Base-by-base conservation (phyloP, 2,888 invertebrate genomes). In the Gerosis bhagava region DNA sequence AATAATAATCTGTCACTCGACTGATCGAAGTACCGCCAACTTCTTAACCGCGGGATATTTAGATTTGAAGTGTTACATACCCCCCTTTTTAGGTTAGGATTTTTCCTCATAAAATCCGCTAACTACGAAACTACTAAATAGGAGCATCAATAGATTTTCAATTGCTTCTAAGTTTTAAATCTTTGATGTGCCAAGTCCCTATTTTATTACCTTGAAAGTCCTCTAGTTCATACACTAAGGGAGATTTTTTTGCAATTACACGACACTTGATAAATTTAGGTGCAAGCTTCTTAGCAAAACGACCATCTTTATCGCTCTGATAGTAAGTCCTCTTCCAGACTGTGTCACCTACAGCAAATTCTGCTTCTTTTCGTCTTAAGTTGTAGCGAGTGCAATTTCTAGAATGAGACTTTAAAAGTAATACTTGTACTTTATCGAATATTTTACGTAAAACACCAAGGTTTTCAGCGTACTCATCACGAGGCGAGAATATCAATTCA, bases 211-310 rank as follows among this genome's bases (percentile, higher is more conserved):
- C 29, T 2, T 3, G 6, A 4, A 52, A 50, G 21, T 58, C 56
- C 22, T 47, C 35, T 3, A 58, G 24, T 0, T 28, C 51, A 22
- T 60, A 60, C 0, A 60, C 57, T 1, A 57, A 31, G 2, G 50
- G 50, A 1, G 60, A 59, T 10, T 25, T 40, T 28, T 59, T 59
- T 1, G 7, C 11, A 8, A 24, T 21, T 11, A 59, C 28, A 1
- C 25, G 19, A 31, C 46, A 51, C 41, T 58, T 58, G 4, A 53
- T 26, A 42, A 34, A 57, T 26, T 60, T 58, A 11, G 59, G 59
- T 0, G 59, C 59, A 11, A 59, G 15, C 37, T 61, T 61, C 32
- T 57, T 61, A 5, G 16, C 26, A 22, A 62, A 62, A 5, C 29
- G 7, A 3, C 40, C 45, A 21, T 56, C 53, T 37, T 60, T 59